phyloP scores from a whole-genome alignment of 2,113 vertebrate genomes.

The Erythrocebus patas region DNA sequence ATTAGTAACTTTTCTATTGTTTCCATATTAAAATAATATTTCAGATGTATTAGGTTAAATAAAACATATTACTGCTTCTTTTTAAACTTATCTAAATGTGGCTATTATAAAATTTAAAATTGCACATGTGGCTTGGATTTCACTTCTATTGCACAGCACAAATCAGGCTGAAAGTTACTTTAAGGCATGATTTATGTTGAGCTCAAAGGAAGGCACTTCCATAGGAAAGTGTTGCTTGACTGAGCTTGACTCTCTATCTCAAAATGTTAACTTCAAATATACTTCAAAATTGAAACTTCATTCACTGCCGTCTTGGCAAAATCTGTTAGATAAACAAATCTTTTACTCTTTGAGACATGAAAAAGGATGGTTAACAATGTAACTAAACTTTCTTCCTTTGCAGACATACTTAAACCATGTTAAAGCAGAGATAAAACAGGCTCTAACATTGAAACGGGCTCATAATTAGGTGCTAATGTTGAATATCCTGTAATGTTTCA shows the following conservation, averaged over 20 bases:
- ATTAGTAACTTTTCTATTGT: neutral
- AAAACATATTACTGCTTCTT: slow-evolving; percentile 9
- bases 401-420: slow-evolving; percentile 47
- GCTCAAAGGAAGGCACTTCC: slow-evolving; percentile 1
- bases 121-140: neutral
- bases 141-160: neutral
- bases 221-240: slow-evolving; percentile 57
- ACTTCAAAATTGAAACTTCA: slow-evolving; percentile 66
- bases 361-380: slow-evolving; percentile 41
- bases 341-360: slow-evolving; percentile 28
- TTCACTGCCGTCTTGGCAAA: slow-evolving; percentile 61
- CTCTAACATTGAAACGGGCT: neutral
- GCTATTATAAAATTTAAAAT: neutral
- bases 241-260: slow-evolving; percentile 47
- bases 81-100: neutral
- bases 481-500: slow-evolving; percentile 43
- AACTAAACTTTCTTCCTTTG: slow-evolving; percentile 56
- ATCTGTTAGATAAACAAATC: slow-evolving; percentile 62
- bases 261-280: slow-evolving; percentile 66
- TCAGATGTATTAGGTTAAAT: neutral
- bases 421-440: slow-evolving; percentile 59
- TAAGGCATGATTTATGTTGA: slow-evolving; percentile 47
- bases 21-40: neutral
- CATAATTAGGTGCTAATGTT: slow-evolving; percentile 62
- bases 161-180: neutral